phyloP scores from a whole-genome alignment of 2,113 vertebrate genomes.

The Carettochelys insculpta region DNA sequence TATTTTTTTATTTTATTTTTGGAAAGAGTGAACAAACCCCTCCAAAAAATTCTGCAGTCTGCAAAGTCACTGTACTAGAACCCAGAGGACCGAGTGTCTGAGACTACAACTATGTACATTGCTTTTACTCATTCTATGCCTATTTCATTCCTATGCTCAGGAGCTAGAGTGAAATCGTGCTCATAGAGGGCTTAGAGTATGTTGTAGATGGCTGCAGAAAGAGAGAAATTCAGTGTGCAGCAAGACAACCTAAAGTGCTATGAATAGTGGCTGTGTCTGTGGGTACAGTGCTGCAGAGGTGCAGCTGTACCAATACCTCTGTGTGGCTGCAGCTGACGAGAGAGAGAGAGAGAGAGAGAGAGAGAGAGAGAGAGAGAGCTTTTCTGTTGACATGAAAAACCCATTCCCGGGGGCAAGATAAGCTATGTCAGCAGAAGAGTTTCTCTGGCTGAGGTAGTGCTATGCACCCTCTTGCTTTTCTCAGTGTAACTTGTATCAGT shows the following conservation, averaged over 20 bases:
- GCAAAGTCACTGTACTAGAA: background rate
- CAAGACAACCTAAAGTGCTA: background rate
- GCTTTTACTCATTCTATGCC: background rate
- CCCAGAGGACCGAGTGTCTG: background rate
- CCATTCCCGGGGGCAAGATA: too few species aligned
- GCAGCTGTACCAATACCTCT: too few species aligned
- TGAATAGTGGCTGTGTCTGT: background rate
- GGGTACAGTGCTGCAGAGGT: too few species aligned
- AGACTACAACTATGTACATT: background rate
- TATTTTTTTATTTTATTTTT: background rate
- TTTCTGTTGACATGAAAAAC: too few species aligned
- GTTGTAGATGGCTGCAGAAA: background rate
- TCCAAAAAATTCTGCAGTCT: background rate
- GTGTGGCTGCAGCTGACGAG: too few species aligned
- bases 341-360: too few species aligned
- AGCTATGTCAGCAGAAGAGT: too few species aligned
- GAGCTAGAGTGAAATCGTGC: background rate
- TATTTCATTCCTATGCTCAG: background rate
- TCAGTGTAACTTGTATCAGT: too few species aligned
- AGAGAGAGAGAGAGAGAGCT: too few species aligned
- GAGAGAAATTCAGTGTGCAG: accelerated
- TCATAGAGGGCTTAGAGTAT: background rate
- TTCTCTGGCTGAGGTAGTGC: too few species aligned
- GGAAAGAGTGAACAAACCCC: background rate
- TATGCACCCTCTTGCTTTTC: too few species aligned